Base-by-base conservation (phyloP, 2,113 vertebrate genomes). In the Pungitius pungitius region DNA sequence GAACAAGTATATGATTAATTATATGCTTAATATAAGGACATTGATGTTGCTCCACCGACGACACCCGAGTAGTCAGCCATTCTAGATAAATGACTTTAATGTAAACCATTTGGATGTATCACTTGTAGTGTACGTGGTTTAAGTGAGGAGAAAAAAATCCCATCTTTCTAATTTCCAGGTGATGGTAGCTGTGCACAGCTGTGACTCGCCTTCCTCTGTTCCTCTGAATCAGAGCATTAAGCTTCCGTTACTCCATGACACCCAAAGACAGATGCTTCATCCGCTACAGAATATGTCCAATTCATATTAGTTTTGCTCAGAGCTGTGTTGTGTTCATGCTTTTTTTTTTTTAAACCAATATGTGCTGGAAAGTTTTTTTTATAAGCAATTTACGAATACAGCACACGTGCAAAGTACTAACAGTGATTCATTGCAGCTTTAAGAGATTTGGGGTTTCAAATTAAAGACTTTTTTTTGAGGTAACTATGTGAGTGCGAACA, bases 201-300 rank as follows among this genome's bases (percentile, higher is more conserved):
- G 75, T 78, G 74, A 84, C 69, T 85, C 87, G 78, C 73, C 64
- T 70, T 69, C 70, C 65, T 75, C 68, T 67, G 75, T 54, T 73
- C 79, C 73, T 45, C 78, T 12, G 58, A 81, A 22, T 73, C 72
- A 80, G 64, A 80, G 84, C 82, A 83, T 90, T 81, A 87, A 71
- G 78, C 63, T 84, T 64, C 79, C 45, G 83, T 88, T 89, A 82
- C 72, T 68, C 58, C 72, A 64, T 88, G 74, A 51, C 76, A 83
- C 70, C 45, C 1, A 18, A 30, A 67, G 62, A 81, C 82, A 85
- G 82, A 84, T 86, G 85, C 82, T 82, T 70, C 80, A 24, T 67
- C 37, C 26, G n/a, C 69, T 52, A 43, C 78, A 80, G 85, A 85
- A 64, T 68, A 57, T 67, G 20, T 15, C 22, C 11, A 47, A 22